Percentiles rank a stretch among this genome's conserved stretches.
Evolutionary conservation across 2,113 vertebrate genomes (phyloP).

Genomic region (Eubucco bourcierii): DNA sequence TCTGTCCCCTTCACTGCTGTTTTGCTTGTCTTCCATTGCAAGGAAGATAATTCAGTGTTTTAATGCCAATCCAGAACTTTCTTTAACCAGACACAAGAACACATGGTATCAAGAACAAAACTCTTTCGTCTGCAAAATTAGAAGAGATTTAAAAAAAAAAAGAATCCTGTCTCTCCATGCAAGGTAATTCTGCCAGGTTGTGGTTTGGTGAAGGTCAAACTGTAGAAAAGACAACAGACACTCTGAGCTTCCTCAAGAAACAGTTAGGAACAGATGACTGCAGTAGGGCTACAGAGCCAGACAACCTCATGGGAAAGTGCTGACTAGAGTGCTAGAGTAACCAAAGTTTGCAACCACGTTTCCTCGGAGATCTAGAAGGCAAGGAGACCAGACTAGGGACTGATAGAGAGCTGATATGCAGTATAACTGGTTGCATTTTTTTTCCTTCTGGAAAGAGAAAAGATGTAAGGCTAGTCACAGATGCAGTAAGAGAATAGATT

Average conservation of each 20-base stretch:
- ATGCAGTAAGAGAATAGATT: conserved; percentile 55
- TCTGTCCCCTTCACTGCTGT: neutral
- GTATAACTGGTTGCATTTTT: neutral
- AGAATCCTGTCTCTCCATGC: neutral
- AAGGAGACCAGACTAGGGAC: neutral
- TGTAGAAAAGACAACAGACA: neutral
- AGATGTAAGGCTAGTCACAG: conserved; percentile 8
- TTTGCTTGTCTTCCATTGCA: neutral
- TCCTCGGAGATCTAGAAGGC: neutral
- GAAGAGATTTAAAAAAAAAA: neutral
- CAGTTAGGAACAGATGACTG: neutral
- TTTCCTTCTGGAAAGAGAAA: conserved; percentile 22
- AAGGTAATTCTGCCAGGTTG: neutral
- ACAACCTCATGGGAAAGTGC: fast-evolving
- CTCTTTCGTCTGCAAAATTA: neutral
- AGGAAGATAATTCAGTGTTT: neutral
- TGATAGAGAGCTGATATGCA: neutral
- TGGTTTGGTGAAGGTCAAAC: fast-evolving
- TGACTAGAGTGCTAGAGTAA: neutral
- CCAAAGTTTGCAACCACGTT: neutral
- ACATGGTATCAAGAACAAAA: neutral
- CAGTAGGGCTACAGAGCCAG: neutral
- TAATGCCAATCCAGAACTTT: neutral
- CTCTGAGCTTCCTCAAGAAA: neutral
- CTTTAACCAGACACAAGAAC: neutral